phyloP scores from a whole-genome alignment of 2,888 invertebrate genomes.

The Callyntrura sp. region DNA sequence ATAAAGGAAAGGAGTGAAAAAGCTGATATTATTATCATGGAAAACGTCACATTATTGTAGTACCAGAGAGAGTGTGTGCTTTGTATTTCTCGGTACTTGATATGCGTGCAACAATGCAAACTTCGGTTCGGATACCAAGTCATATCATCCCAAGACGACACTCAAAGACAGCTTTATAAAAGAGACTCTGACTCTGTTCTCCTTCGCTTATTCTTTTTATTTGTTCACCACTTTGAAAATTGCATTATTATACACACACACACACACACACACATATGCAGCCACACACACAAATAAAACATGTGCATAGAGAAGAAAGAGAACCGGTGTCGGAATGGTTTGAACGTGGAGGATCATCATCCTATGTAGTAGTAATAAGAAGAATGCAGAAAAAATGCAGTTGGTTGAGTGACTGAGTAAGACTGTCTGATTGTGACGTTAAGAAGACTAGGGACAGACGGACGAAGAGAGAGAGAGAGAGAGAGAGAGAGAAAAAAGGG shows the following conservation, averaged over 20 bases:
- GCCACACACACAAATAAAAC: not conserved
- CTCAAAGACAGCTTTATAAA: no score
- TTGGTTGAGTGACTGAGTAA: not conserved
- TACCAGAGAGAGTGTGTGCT: not conserved
- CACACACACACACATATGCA: not conserved
- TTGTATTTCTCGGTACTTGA: not conserved
- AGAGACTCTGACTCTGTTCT: not conserved
- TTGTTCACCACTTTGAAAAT: constrained; percentile 62
- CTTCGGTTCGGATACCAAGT: not conserved
- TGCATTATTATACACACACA: constrained; percentile 63
- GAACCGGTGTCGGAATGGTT: not conserved
- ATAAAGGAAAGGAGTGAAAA: constrained; percentile 47
- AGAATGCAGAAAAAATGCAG: constrained; percentile 20
- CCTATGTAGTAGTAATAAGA: not conserved
- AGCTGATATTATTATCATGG: constrained; percentile 19
- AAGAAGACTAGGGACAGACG: not conserved
- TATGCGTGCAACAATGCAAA: not conserved
- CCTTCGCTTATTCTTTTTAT: constrained; percentile 1
- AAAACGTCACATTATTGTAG: not conserved
- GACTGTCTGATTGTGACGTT: constrained; percentile 17
- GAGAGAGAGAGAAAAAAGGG: not conserved
- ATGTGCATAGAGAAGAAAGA: constrained; percentile 20
- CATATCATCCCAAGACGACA: no score
- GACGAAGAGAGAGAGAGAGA: not conserved
- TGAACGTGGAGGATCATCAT: not conserved